Base-by-base conservation (phyloP, 2,797 vertebrate species). In the Yasuhikotakia modesta region DNA sequence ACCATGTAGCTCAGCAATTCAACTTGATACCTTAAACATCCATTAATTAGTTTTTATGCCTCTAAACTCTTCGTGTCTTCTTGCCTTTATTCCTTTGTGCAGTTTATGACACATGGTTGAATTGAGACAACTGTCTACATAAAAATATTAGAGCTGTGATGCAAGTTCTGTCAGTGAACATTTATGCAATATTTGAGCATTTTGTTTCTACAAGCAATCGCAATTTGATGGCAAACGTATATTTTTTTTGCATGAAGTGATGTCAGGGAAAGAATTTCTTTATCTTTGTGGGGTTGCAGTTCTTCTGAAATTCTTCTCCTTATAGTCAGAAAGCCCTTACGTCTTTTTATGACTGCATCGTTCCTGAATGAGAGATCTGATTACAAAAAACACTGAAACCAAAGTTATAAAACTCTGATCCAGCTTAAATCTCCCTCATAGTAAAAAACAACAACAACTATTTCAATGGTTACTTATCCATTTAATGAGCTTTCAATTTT, bases 401-500 rank as follows among this genome's bases (percentile, higher is more conserved):
- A 24, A 68, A 73, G 52, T 24, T 17, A 52, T 63, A 22, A 64
- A 32, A 21, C 55, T 39, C 1, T 60, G 70, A 30, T 61, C 70
- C 61, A 43, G 11, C n/a, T 61, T 30, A n/a, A 72, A 72, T 46
- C 11, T 60, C 57, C 45, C 2, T 19, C 39, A 43, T 43, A 43
- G 39, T 43, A 50, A 67, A 46, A 5, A 14, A 17, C n/a, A n/a
- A n/a, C n/a, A n/a, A n/a, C n/a, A n/a, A 67, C 27, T 10, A 57
- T 68, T 67, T 2, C 22, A 46, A 17, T 68, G 57, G 50, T 57
- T 22, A 6, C 27, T 17, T 35, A 21, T 11, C 19, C 55, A 73
- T 73, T 73, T 73, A 60, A 72, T 17, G 21, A 21, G 60, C 70
- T 61, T 11, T 19, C 17, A 46, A 11, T 70, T 19, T 45, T 71